A percentile compares a stretch with the other conserved stretches of the same genome.
These are phyloP conservation scores for Thera obeliscata DNA, from an alignment of 2,888 invertebrate species.

Conservation along the genomic window DNA sequence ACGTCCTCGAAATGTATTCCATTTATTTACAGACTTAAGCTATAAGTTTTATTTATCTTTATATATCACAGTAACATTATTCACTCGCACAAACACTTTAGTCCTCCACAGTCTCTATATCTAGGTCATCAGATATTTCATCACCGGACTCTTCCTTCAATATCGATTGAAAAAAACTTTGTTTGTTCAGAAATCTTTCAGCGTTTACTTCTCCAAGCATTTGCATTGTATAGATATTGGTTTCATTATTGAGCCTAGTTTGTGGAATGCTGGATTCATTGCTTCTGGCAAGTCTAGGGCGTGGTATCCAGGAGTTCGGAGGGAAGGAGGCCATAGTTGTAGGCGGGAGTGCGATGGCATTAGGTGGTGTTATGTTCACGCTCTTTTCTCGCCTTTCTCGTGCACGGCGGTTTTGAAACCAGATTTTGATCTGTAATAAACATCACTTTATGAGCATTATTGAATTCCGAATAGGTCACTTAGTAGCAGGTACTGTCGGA, in stretches of 20 bases:
- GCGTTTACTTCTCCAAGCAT: slow-evolving; percentile 4
- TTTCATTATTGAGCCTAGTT: slow-evolving; percentile 1
- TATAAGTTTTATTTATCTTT: neutral
- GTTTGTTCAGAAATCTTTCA: slow-evolving; percentile 10
- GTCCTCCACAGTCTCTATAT: slow-evolving; percentile 65
- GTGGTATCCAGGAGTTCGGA: slow-evolving; percentile 29
- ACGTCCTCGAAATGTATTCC: neutral
- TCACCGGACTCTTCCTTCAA: slow-evolving; percentile 43
- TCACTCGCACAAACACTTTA: slow-evolving; percentile 11
- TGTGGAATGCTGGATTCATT: slow-evolving; percentile 4
- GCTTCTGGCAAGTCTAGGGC: slow-evolving; percentile 13
- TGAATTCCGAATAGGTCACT: too few relatives aligned
- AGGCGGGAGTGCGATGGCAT: slow-evolving; percentile 65
- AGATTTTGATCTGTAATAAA: slow-evolving; percentile 85
- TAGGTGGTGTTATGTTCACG: slow-evolving; percentile 62
- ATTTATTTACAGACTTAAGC: slow-evolving; percentile 2
- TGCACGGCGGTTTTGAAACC: slow-evolving; percentile 93
- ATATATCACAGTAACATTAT: slow-evolving; percentile 28
- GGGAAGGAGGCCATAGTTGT: slow-evolving; percentile 43
- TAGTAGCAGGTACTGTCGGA: too few relatives aligned
- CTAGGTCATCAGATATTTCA: slow-evolving; percentile 61
- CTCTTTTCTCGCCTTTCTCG: slow-evolving; percentile 88
- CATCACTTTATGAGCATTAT: neutral
- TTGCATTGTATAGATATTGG: slow-evolving; percentile 12
- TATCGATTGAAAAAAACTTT: slow-evolving; percentile 9